phyloP scores from a whole-genome alignment of 2,113 vertebrate genomes.

The Riparia riparia region DNA sequence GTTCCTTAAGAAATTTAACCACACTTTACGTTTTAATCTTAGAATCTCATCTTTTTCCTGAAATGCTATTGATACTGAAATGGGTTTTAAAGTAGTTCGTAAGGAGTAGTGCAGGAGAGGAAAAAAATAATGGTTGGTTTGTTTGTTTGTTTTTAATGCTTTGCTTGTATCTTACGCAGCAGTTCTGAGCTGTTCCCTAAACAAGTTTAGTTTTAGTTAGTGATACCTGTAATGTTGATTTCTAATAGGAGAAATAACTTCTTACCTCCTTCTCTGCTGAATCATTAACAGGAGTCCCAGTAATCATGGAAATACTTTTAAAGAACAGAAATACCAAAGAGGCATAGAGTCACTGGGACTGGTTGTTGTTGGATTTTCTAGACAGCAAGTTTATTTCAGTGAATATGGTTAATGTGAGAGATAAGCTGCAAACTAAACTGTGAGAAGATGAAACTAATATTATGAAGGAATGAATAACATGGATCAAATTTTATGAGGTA shows the following conservation, averaged over 20 bases:
- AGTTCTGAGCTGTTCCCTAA: neutral
- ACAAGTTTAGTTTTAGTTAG: neutral
- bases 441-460: neutral
- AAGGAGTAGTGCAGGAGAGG: rapidly evolving
- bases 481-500: neutral
- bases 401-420: neutral
- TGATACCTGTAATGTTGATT: neutral
- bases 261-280: neutral
- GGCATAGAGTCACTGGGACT: neutral
- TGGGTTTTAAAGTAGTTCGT: neutral
- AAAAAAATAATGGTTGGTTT: rapidly evolving
- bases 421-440: neutral
- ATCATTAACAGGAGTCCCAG: neutral
- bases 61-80: neutral
- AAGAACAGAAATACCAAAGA: neutral
- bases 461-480: neutral
- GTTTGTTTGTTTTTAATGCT: neutral
- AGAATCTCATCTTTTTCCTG: neutral
- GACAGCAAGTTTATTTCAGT: neutral
- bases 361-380: neutral
- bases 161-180: neutral
- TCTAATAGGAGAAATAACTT: neutral
- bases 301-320: neutral
- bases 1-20: neutral
- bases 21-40: neutral